Evolutionary conservation across 2,797 vertebrate genomes (phyloP), one percentile per base, ranked within the genome.

Genomic region (Taeniopygia guttata): DNA sequence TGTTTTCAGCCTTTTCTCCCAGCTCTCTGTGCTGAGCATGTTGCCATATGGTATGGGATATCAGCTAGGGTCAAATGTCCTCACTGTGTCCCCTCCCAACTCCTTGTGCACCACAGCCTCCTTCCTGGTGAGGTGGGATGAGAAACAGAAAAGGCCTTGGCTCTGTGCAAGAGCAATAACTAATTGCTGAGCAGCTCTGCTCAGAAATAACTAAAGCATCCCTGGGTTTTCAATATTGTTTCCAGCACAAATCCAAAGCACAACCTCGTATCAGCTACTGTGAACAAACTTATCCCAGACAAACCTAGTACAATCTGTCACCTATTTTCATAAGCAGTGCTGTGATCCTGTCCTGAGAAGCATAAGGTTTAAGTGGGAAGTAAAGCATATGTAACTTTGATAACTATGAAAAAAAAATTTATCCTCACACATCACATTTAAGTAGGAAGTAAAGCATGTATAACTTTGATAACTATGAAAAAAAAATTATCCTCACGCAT

Each of bases 201-300:
- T 91, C 38, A 68, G 40, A 25, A 43, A 3, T 10, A 51, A 7
- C 3, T 2, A 45, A 58, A 59, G 9, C 5, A 43, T 23, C 9
- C 0, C 2, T 15, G 9, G 5, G 2, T 56, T 91, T 56, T 10
- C 17, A 18, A 5, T 7, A 5, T 4, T 32, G 3, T 26, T 70
- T 45, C 15, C 4, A 7, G 8, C 38, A 59, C 25, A 56, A 48
- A 84, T 17, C 9, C 12, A 64, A 76, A 91, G 2, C 14, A 22
- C 3, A 55, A 11, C 3, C 27, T 17, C 29, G 6, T 36, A 76
- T 7, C 4, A 73, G 7, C 11, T 64, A 34, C 52, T 30, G 2
- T 32, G n/a, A 78, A 82, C 58, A 55, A 82, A 38, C 27, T n/a
- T 36, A 48, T n/a, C 10, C 13, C 45, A 80, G 9, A 13, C 62